phyloP scores from a whole-genome alignment of 1,140 invertebrate genomes.

The Pseudomyrmex concolor region DNA sequence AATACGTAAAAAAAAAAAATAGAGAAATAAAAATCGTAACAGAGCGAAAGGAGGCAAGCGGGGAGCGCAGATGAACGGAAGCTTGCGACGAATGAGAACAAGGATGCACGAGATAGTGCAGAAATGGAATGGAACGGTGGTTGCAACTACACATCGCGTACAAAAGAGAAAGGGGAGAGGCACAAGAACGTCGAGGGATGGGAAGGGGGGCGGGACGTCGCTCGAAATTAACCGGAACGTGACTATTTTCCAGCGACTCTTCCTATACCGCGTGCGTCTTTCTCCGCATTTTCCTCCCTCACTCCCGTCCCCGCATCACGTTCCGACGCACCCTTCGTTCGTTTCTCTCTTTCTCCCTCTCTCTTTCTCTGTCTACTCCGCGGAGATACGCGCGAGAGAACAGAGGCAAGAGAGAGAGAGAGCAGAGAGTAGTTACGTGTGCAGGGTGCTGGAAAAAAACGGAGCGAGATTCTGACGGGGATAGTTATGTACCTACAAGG shows the following conservation, averaged over 20 bases:
- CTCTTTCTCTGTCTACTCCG: neutral
- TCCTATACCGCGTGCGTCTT: slow-evolving; percentile 41
- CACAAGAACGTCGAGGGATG: slow-evolving; percentile 1
- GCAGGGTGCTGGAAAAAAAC: slow-evolving; percentile 65
- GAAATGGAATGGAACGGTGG: slow-evolving; percentile 13
- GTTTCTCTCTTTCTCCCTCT: slow-evolving; percentile 19
- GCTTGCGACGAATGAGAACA: neutral
- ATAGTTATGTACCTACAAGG: slow-evolving; percentile 47
- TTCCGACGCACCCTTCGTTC: slow-evolving; percentile 12
- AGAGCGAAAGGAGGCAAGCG: slow-evolving; percentile 21
- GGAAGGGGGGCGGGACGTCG: slow-evolving; percentile 23
- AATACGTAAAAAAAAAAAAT: no score
- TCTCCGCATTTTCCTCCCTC: slow-evolving; percentile 31
- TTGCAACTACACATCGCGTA: slow-evolving; percentile 35
- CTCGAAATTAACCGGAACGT: slow-evolving; percentile 75
- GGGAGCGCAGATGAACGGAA: slow-evolving; percentile 9
- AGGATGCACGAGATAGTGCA: neutral
- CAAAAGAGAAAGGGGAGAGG: slow-evolving; percentile 30
- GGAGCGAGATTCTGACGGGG: slow-evolving; percentile 49
- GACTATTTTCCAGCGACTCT: slow-evolving; percentile 69
- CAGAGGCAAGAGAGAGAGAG: neutral
- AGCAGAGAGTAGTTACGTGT: slow-evolving; percentile 41
- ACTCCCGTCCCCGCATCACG: neutral
- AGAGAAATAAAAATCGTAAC: slow-evolving; percentile 16
- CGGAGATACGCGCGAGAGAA: slow-evolving; percentile 42